Percentiles rank a stretch among this genome's conserved stretches.
These are phyloP conservation scores for Parnassius apollo DNA, from an alignment of 2,888 invertebrate species.

Conservation along the genomic window DNA sequence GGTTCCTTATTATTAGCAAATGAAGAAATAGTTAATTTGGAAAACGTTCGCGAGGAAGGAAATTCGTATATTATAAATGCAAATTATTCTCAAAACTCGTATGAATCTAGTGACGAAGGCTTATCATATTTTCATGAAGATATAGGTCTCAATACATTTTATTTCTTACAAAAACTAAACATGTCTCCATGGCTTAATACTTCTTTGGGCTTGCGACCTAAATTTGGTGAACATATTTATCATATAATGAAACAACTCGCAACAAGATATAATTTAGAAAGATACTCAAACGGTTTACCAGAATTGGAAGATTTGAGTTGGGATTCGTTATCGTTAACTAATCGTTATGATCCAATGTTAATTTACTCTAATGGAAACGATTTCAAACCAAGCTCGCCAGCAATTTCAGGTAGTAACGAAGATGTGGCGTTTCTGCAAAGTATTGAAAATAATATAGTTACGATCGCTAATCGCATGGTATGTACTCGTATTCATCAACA, in stretches of 20 bases:
- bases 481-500: conserved; percentile 27
- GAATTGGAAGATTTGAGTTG: conserved; percentile 79
- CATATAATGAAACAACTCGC: conserved; percentile 84
- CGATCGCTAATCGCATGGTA: conserved; percentile 61
- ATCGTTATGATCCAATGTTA: conserved; percentile 82
- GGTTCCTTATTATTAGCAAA: conserved; percentile 55
- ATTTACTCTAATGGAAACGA: conserved; percentile 83
- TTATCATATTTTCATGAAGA: conserved; percentile 87
- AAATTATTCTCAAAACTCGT: conserved; percentile 64
- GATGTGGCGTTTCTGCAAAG: conserved; percentile 50
- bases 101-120: conserved; percentile 73
- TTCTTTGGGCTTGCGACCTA: conserved; percentile 51
- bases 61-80: conserved; percentile 61
- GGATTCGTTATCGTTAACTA: conserved; percentile 62
- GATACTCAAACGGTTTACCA: conserved; percentile 84
- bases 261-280: conserved; percentile 86
- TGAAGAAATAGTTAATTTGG: conserved; percentile 45
- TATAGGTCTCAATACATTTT: conserved; percentile 84
- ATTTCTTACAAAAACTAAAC: conserved; percentile 80
- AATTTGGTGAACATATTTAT: conserved; percentile 83
- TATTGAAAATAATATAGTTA: conserved; percentile 58
- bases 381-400: conserved; percentile 78
- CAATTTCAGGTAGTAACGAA: conserved; percentile 56
- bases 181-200: conserved; percentile 76
- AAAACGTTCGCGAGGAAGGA: conserved; percentile 57